Evolutionary conservation across 2,888 invertebrate species (phyloP).

Genomic region (Cheilosia soror): DNA sequence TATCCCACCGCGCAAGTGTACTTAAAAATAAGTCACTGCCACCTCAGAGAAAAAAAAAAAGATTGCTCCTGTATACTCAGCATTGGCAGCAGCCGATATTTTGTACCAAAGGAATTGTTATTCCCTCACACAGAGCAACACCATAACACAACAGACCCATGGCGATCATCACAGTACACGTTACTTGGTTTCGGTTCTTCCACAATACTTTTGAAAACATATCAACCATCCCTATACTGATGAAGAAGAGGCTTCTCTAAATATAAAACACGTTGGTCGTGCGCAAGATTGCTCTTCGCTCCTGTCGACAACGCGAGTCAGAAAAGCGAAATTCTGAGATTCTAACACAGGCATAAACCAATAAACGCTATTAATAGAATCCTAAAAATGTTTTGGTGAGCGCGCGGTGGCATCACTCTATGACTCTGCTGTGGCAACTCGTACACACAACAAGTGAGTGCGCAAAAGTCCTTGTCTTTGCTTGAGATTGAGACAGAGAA

Average conservation of each 20-base stretch:
- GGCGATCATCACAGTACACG: constrained; percentile 56
- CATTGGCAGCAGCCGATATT: constrained; percentile 74
- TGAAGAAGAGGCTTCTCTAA: constrained; percentile 70
- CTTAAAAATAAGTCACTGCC: constrained; percentile 75
- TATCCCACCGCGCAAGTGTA: constrained; percentile 74
- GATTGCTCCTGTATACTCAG: constrained; percentile 62
- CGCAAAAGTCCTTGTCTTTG: constrained; percentile 60
- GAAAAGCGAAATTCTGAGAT: constrained; percentile 60
- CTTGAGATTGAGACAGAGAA: constrained; percentile 18
- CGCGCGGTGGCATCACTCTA: constrained; percentile 56
- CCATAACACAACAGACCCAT: constrained; percentile 64
- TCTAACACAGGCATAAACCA: constrained; percentile 48
- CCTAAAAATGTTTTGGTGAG: constrained; percentile 63
- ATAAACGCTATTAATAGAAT: constrained; percentile 67
- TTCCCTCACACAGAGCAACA: constrained; percentile 69
- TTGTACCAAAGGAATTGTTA: constrained; percentile 57
- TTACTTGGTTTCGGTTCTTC: too few species aligned
- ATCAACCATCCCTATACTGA: constrained; percentile 46
- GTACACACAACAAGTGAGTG: constrained; percentile 67
- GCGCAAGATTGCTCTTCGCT: constrained; percentile 66
- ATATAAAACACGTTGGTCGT: constrained; percentile 71
- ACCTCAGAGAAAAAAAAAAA: constrained; percentile 71
- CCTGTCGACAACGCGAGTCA: constrained; percentile 60
- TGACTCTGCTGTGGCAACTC: constrained; percentile 58
- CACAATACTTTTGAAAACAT: constrained; percentile 49